Evolutionary conservation across 2,113 vertebrate genomes (phyloP).

Genomic region (Anoplopoma fimbria): DNA sequence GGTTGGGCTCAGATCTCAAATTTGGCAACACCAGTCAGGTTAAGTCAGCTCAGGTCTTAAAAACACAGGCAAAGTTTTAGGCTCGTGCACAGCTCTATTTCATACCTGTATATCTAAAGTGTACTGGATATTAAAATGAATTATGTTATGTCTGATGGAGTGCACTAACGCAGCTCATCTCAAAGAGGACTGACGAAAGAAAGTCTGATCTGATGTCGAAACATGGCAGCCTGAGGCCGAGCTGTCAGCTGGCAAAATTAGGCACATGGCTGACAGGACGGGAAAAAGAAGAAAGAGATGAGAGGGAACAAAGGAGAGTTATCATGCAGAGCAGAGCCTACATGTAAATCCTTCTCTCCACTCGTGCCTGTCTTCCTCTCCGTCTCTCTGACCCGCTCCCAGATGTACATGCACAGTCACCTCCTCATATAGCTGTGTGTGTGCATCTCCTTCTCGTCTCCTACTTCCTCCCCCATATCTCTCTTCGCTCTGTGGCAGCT

Average conservation of each 20-base stretch:
- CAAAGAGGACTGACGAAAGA: slow-evolving; percentile 34
- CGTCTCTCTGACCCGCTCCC: slow-evolving; percentile 52
- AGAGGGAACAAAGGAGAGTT: slow-evolving; percentile 55
- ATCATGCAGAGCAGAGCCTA: slow-evolving; percentile 55
- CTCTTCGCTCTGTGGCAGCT: slow-evolving; percentile 79
- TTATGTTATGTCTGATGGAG: slow-evolving; percentile 46
- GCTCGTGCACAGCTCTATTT: neutral
- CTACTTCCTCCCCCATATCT: slow-evolving; percentile 50
- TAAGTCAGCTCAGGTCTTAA: neutral
- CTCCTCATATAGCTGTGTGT: slow-evolving; percentile 40
- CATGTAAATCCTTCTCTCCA: slow-evolving; percentile 48
- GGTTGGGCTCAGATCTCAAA: too few relatives aligned
- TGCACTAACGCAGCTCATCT: slow-evolving; percentile 35
- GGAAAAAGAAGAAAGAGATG: slow-evolving; percentile 45
- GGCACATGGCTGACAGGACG: slow-evolving; percentile 56
- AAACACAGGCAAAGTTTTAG: neutral
- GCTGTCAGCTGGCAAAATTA: slow-evolving; percentile 72
- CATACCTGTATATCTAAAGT: neutral
- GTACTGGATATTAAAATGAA: slow-evolving; percentile 30
- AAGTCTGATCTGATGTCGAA: slow-evolving; percentile 53
- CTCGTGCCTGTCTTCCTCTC: slow-evolving; percentile 52
- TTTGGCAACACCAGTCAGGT: too few relatives aligned
- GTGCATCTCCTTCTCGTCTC: slow-evolving; percentile 51
- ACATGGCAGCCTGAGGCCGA: slow-evolving; percentile 62
- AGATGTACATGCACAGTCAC: slow-evolving; percentile 60